A percentile compares a stretch with the other conserved stretches of the same genome.
Evolutionary conservation across 2,113 vertebrate species (phyloP).

Genomic region (Bambusicola thoracicus): DNA sequence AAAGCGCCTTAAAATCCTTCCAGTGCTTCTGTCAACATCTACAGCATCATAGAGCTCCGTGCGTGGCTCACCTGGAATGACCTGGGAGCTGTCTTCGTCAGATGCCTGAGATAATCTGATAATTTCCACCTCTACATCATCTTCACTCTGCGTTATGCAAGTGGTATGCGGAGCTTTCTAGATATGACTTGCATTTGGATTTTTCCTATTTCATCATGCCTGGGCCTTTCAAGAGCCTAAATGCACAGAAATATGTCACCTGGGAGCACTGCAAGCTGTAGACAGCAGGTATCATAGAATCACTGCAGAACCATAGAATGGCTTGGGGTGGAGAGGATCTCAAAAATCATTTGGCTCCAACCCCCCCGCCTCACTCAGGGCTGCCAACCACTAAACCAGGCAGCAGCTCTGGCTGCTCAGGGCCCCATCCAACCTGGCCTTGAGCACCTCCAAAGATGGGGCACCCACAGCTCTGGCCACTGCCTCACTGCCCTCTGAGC

Average conservation of each 20-base stretch:
- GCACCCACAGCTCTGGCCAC: too few relatives aligned
- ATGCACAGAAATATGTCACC: not conserved
- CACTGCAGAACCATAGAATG: too few relatives aligned
- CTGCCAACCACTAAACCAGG: too few relatives aligned
- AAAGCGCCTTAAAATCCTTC: not conserved
- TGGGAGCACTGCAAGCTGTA: not conserved
- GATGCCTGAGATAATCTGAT: not conserved
- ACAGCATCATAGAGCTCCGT: not conserved
- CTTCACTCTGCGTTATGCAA: not conserved
- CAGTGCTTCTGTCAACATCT: not conserved
- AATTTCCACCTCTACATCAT: not conserved
- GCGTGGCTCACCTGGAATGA: not conserved
- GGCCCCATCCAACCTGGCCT: too few relatives aligned
- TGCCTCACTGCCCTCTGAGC: too few relatives aligned
- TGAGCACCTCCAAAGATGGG: too few relatives aligned
- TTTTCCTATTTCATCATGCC: not conserved
- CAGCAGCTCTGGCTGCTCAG: too few relatives aligned
- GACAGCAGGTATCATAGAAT: not conserved
- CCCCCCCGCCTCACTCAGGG: too few relatives aligned
- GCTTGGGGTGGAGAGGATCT: too few relatives aligned
- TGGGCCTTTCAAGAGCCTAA: not conserved
- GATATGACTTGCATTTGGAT: not conserved
- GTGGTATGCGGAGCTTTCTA: not conserved
- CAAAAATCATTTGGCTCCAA: too few relatives aligned
- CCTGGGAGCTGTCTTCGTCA: not conserved